phyloP scores from a whole-genome alignment of 2,888 invertebrate genomes.

The Lissonota sp. region DNA sequence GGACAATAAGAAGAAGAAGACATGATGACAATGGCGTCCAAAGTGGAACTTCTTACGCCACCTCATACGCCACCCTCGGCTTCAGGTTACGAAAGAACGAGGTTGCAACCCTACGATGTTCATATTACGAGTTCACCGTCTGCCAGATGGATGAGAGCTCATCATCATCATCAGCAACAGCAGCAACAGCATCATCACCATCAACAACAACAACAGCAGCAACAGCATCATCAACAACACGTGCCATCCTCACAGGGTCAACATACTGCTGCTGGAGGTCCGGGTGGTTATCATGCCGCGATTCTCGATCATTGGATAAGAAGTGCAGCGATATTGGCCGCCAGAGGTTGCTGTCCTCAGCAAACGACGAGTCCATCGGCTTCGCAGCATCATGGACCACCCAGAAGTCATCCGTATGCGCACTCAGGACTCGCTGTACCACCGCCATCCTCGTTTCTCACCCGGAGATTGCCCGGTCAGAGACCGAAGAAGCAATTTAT shows the following conservation, averaged over 20 bases:
- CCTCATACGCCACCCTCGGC: constrained; percentile 79
- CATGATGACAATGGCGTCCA: constrained; percentile 76
- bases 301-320: constrained; percentile 80
- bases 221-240: constrained; percentile 63
- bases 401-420: constrained; percentile 68
- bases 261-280: constrained; percentile 56
- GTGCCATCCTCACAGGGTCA: constrained; percentile 61
- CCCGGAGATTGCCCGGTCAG: constrained; percentile 90
- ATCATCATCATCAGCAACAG: constrained; percentile 61
- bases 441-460: constrained; percentile 85
- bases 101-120: constrained; percentile 48
- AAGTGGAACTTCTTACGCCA: constrained; percentile 81
- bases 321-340: constrained; percentile 77
- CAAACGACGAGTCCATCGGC: constrained; percentile 72
- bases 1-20: not conserved
- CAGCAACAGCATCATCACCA: constrained; percentile 48
- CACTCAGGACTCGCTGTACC: constrained; percentile 76
- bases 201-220: constrained; percentile 66
- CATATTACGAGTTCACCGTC: constrained; percentile 59
- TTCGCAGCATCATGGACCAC: constrained; percentile 82
- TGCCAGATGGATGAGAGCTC: constrained; percentile 74
- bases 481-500: constrained; percentile 99
- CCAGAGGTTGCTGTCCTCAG: constrained; percentile 84
- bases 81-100: constrained; percentile 48
- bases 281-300: constrained; percentile 74